Percentiles rank a stretch among this genome's conserved stretches.
Conservation (phyloP, 2,888 invertebrate species). For the Morpho helenor region DNA sequence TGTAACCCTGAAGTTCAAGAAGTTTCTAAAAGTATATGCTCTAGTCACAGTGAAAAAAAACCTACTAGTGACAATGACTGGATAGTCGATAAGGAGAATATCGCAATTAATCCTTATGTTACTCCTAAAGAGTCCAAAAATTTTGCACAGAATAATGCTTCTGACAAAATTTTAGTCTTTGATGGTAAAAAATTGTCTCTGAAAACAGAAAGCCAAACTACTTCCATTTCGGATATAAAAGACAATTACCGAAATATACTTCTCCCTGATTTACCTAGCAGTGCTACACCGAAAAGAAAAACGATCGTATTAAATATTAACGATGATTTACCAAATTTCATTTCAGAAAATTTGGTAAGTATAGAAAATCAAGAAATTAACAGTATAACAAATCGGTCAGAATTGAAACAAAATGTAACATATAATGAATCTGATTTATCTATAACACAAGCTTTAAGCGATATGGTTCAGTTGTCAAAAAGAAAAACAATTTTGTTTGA, state of each 20-base stretch:
- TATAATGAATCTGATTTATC: slow-evolving; percentile 26
- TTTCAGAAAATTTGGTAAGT: slow-evolving; percentile 23
- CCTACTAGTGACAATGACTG: slow-evolving; percentile 39
- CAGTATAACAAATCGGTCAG: neutral
- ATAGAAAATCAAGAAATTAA: neutral
- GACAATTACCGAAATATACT: slow-evolving; percentile 33
- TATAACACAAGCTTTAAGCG: slow-evolving; percentile 19
- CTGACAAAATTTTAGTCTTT: slow-evolving; percentile 57
- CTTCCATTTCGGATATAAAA: slow-evolving; percentile 25
- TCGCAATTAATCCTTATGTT: slow-evolving; percentile 54
- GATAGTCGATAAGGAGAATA: slow-evolving; percentile 63
- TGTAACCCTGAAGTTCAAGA: slow-evolving; percentile 52
- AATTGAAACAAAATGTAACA: slow-evolving; percentile 12
- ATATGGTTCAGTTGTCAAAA: slow-evolving; percentile 19
- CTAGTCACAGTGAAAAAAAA: slow-evolving; percentile 33
- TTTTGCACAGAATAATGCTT: slow-evolving; percentile 50
- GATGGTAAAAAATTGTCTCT: slow-evolving; percentile 59
- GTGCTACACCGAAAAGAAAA: slow-evolving; percentile 41
- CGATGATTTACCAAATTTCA: slow-evolving; percentile 59
- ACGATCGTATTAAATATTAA: slow-evolving; percentile 52
- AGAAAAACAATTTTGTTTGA: slow-evolving; percentile 37
- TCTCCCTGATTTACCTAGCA: slow-evolving; percentile 24
- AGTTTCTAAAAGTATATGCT: slow-evolving; percentile 34
- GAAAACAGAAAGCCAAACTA: slow-evolving; percentile 36
- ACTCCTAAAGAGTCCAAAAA: slow-evolving; percentile 46